Conservation (phyloP, 2,113 vertebrate species). For the Corydoras maculifer region DNA sequence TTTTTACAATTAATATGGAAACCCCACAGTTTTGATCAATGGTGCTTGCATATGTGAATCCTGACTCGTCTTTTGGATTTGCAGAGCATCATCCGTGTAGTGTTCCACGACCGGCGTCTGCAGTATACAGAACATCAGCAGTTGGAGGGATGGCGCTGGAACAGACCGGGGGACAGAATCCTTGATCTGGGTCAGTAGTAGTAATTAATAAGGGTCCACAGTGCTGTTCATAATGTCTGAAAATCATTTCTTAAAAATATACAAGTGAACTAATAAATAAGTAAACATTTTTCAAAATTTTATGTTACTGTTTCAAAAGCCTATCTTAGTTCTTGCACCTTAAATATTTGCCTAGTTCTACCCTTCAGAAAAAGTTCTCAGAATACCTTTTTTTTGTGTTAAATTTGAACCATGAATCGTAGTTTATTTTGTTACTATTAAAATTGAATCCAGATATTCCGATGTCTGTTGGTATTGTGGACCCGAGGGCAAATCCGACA, state of each 20-base stretch:
- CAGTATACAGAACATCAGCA: slow-evolving; percentile 98
- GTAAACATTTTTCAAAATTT: no score
- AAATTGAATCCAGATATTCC: slow-evolving; percentile 80
- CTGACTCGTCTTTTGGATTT: slow-evolving; percentile 9
- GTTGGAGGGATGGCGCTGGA: slow-evolving; percentile 96
- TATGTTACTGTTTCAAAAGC: no score
- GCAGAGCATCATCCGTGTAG: slow-evolving; percentile 93
- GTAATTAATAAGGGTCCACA: background rate
- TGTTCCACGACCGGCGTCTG: slow-evolving; percentile 90
- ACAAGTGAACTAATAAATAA: no score
- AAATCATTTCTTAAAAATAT: no score
- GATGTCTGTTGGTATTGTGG: slow-evolving; percentile 94
- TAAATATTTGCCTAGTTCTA: no score
- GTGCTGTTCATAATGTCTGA: no score
- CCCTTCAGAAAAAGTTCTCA: no score
- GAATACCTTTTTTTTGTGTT: no score
- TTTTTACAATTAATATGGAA: background rate
- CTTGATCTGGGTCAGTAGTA: slow-evolving; percentile 81
- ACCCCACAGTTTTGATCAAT: no score
- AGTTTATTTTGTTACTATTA: background rate
- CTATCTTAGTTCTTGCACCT: no score
- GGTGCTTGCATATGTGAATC: background rate
- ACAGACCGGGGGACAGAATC: slow-evolving; percentile 90
- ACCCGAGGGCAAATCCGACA: slow-evolving; percentile 91
- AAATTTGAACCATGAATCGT: no score